phyloP scores from a whole-genome alignment of 2,888 invertebrate species.

The Parnassius glacialis region DNA sequence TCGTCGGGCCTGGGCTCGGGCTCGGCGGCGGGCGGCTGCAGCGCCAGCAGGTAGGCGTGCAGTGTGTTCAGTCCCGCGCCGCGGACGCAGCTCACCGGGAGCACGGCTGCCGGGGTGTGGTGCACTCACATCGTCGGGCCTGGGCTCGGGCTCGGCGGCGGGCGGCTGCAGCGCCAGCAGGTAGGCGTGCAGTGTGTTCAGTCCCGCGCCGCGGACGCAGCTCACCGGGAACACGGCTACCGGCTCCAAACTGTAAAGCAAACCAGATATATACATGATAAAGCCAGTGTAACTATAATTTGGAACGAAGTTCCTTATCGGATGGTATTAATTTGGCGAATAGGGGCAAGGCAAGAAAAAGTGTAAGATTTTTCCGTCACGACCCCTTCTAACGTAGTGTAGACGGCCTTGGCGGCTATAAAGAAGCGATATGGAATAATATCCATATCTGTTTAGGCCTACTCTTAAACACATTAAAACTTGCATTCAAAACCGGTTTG shows the following conservation, averaged over 20 bases:
- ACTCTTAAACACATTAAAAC: too few relatives aligned
- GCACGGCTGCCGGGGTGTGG: conserved; percentile 61
- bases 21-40: conserved; percentile 86
- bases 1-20: conserved; percentile 40
- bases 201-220: conserved; percentile 92
- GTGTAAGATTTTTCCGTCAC: too few relatives aligned
- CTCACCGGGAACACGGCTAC: conserved; percentile 93
- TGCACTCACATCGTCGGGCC: conserved; percentile 47
- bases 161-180: conserved; percentile 89
- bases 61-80: conserved; percentile 92
- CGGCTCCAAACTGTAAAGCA: conserved; percentile 22
- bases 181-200: conserved; percentile 91
- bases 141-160: conserved; percentile 70
- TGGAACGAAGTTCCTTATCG: too few relatives aligned
- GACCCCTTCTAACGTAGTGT: too few relatives aligned
- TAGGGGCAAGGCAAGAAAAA: too few relatives aligned
- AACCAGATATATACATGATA: too few relatives aligned
- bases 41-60: conserved; percentile 89
- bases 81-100: conserved; percentile 94
- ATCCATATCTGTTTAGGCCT: too few relatives aligned
- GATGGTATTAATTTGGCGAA: too few relatives aligned
- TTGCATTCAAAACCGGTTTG: too few relatives aligned
- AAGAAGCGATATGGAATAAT: too few relatives aligned
- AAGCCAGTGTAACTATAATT: too few relatives aligned
- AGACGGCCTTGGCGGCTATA: too few relatives aligned